phyloP scores from a whole-genome alignment of 2,797 vertebrate genomes.

The Knipowitschia caucasica region DNA sequence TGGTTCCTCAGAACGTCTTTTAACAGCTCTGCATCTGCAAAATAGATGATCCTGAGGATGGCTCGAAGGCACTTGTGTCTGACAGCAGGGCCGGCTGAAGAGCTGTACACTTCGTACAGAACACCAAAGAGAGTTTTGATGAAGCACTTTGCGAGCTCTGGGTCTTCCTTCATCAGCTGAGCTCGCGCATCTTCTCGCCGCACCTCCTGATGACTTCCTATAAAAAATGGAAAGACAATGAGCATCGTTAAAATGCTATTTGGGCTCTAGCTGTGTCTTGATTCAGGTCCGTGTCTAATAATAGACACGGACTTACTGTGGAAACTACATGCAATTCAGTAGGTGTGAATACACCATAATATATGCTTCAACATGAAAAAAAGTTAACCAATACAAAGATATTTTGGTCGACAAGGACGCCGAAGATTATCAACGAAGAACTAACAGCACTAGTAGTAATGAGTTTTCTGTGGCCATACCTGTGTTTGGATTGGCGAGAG shows the following conservation, averaged over 20 bases:
- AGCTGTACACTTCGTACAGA: constrained; percentile 99
- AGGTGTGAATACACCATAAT: too few relatives aligned
- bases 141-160: constrained; percentile 97
- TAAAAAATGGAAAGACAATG: neutral
- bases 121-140: constrained; percentile 99
- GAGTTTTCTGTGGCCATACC: constrained; percentile 68
- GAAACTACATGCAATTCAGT: too few relatives aligned
- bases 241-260: too few relatives aligned
- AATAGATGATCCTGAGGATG: constrained; percentile 99
- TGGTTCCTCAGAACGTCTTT: constrained; percentile 99
- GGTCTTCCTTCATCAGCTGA: constrained; percentile 98
- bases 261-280: too few relatives aligned
- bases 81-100: constrained; percentile 97
- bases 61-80: constrained; percentile 99
- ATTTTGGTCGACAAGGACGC: too few relatives aligned
- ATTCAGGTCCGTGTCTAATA: too few relatives aligned
- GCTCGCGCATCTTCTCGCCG: constrained; percentile 97
- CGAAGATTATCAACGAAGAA: too few relatives aligned
- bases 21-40: constrained; percentile 97
- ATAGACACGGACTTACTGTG: too few relatives aligned
- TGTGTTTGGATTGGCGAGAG: constrained; percentile 94
- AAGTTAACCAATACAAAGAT: too few relatives aligned
- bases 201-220: constrained; percentile 92
- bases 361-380: too few relatives aligned
- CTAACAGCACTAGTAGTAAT: too few relatives aligned